phyloP scores from a whole-genome alignment of 2,797 vertebrate genomes.

The Paramormyrops hopkinsi region DNA sequence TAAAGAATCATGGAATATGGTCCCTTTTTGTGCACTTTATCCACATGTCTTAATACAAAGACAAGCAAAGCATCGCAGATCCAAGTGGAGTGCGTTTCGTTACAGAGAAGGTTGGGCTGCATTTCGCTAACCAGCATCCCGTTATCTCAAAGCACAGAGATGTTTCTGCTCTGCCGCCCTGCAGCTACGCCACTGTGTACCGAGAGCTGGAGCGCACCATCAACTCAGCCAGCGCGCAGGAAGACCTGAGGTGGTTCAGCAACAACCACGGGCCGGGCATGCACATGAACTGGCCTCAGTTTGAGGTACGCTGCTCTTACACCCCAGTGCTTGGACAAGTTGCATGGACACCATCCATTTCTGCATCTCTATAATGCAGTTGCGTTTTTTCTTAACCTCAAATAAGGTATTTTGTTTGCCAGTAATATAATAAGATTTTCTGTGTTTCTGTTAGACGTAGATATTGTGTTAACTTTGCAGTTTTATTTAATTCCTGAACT shows the following conservation, averaged over 20 bases:
- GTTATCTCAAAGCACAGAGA: not conserved
- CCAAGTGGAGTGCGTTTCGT: not conserved
- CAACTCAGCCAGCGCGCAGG: slow-evolving; percentile 74
- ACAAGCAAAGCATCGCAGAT: too few species aligned
- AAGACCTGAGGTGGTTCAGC: slow-evolving; percentile 91
- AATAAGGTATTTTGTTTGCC: not conserved
- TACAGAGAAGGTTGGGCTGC: not conserved
- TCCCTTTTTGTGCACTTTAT: not conserved
- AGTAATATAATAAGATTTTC: not conserved
- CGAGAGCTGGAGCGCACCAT: slow-evolving; percentile 82
- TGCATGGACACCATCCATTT: not conserved
- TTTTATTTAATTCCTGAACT: not conserved
- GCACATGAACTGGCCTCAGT: slow-evolving; percentile 97
- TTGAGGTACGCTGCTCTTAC: slow-evolving; percentile 69
- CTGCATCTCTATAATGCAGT: not conserved
- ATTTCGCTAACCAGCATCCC: not conserved
- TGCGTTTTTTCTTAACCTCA: not conserved
- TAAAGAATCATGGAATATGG: not conserved
- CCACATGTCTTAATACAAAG: not conserved
- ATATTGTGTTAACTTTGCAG: not conserved
- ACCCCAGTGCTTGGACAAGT: not conserved
- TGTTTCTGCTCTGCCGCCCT: not conserved
- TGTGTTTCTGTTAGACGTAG: not conserved
- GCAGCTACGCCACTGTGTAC: slow-evolving; percentile 80
- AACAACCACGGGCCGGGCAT: slow-evolving; percentile 79